phyloP scores from a whole-genome alignment of 2,113 vertebrate species.

The Vulpes lagopus region DNA sequence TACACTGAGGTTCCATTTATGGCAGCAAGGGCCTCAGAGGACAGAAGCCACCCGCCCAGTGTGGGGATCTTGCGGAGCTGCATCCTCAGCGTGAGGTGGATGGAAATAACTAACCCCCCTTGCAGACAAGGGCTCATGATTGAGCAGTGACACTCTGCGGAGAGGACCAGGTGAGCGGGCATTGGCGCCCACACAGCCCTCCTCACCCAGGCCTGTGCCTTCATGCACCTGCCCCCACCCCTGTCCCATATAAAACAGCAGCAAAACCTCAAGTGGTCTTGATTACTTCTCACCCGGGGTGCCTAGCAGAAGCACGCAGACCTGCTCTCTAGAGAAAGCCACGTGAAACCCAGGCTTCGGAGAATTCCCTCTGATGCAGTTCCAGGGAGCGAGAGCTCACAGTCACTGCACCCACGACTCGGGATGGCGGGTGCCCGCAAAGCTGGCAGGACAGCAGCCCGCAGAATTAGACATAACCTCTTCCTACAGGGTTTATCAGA shows the following conservation, averaged over 20 bases:
- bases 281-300: not conserved
- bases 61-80: rapidly evolving
- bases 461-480: rapidly evolving
- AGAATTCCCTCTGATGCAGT: not conserved
- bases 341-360: not conserved
- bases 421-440: rapidly evolving
- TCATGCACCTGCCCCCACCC: not conserved
- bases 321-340: not conserved
- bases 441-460: not conserved
- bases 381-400: rapidly evolving
- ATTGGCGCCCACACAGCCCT: not conserved
- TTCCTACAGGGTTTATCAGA: not conserved
- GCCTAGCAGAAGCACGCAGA: not conserved
- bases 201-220: rapidly evolving
- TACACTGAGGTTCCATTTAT: rapidly evolving
- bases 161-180: not conserved
- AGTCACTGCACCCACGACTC: not conserved
- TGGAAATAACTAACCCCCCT: too few species aligned
- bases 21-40: not conserved
- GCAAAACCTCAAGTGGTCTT: not conserved
- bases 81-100: not conserved
- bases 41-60: not conserved
- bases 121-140: not conserved
- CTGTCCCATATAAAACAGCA: not conserved
- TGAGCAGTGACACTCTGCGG: too few species aligned